Evolutionary conservation across 2,888 invertebrate genomes (phyloP), one percentile per base, ranked within the genome.

Genomic region (Hyalella azteca): DNA sequence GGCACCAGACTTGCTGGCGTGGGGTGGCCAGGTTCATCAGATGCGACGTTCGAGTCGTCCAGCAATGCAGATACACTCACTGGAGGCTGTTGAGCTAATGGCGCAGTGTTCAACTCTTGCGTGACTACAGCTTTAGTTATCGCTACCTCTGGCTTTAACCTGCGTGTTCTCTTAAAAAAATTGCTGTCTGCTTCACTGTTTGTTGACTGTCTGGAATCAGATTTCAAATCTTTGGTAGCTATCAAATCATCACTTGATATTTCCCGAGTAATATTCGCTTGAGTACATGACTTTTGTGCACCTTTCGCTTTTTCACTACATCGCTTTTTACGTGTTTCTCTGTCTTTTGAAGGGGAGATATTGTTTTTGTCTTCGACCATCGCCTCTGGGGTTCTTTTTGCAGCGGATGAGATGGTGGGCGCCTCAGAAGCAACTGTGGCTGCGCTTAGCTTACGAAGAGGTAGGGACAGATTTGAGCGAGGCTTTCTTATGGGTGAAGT

Each of bases 381-480:
- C 26, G 54, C 26, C 26, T n/a, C 19, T 15, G 7, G 3, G 3
- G 29, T 29, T 22, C 66, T 36, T 36, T 66, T 66, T 29, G 19
- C 29, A 7, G 32, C 29, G n/a, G 22, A 29, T 1, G 66, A 36
- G 36, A n/a, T 36, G 32, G 22, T 19, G n/a, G 39, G 66, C 39
- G n/a, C 15, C 19, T 36, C n/a, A 36, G 66, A 66, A 19, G 66
- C 19, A 15, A 19, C 39, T 9, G 36, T 36, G 66, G n/a, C n/a
- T n/a, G n/a, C n/a, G n/a, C n/a, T n/a, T n/a, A 66, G 66, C 36
- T 66, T 66, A 32, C 80, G 80, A 19, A 82, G 80, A 9, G 82
- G 82, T n/a, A 82, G 48, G 40, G 82, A 82, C 29, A 82, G 59
- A 49, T 82, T 82, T 41, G 80, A 76, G 32, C 82, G 73, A 36